Evolutionary conservation across 2,797 vertebrate genomes (phyloP), one percentile per base, ranked within the genome.

Genomic region (Botia kubotai): DNA sequence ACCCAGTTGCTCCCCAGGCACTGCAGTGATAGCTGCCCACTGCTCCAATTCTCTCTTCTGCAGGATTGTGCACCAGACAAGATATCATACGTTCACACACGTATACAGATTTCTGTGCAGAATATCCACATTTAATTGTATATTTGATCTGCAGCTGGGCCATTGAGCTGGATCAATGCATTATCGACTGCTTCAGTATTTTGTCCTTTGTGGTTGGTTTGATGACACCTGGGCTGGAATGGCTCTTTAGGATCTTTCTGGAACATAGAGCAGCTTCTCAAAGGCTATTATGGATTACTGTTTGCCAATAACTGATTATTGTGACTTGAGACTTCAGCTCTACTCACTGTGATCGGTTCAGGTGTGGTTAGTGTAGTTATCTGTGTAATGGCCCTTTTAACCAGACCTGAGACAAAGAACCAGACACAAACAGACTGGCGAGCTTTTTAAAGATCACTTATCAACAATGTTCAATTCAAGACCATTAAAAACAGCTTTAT

Each of bases 191-290:
- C 21, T 91, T 86, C 88, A 87, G 91, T 91, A 92, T 93, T 93
- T 90, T 94, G 90, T 91, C 93, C 93, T 94, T 93, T 95, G 94
- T 94, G 94, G 94, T 93, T 93, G 93, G 91, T 90, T 92, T 93
- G 92, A 93, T 92, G 67, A 83, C 82, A 94, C 92, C 92, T 93
- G 93, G 89, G 89, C 90, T 94, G 92, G 88, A 91, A 92, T 91
- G 90, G 92, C 92, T 92, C 94, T 94, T 93, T 91, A 93, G 93
- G 91, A 93, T 93, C 90, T 92, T 92, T 92, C 94, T 94, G 95
- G 93, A 94, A 92, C 93, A 92, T 91, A 94, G 91, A 91, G 92
- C 94, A 89, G 93, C 87, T 91, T 93, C 94, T 93, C 93, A 93
- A 95, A 94, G 52, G 92, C 93, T 94, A 93, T 93, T 94, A 95